Base-by-base conservation (phyloP, 2,888 invertebrate genomes). In the Latrodectus hesperus region DNA sequence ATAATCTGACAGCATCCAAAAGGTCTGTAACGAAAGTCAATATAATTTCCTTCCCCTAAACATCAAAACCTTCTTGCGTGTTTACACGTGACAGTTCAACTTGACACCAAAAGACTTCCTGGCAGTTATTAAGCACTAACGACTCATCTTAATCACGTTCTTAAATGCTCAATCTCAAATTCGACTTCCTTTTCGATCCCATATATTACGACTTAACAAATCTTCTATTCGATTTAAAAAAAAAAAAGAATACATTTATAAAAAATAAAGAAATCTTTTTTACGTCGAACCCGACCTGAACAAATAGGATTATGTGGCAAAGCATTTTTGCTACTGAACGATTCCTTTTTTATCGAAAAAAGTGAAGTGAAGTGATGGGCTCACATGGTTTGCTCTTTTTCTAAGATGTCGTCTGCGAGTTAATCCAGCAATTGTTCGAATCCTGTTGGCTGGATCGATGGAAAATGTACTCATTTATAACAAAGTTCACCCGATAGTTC, bases 91-190 rank as follows among this genome's bases (percentile, higher is more conserved):
- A 75, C 75, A 64, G 49, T n/a, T n/a, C 70, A 11, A 16, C 55
- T 55, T 55, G 16, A 55, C 11, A 55, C 16, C 16, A 55, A 16
- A 6, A 5, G 38, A 16, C 71, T n/a, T 53, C 78, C n/a, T 81
- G 73, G 65, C 72, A 51, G 65, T 64, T 73, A 73, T 81, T 81
- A 81, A 81, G 80, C 22, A 81, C 73, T 55, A 14, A n/a, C 65
- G 51, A 65, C 65, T 64, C 51, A 16, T 65, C 80, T 81, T 73
- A 81, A 81, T 81, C 80, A 81, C 72, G 73, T 81, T 55, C 70
- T 78, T 51, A 38, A 26, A 78, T 55, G 16, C 55, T 26, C 55
- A 68, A 70, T 70, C 60, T 70, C 17, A 70, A 55, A 55, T 11
- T 55, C 55, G 16, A 55, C 12, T 55, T 55, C 55, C 8, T 55